Percentiles rank a stretch among this genome's conserved stretches.
phyloP scores from a whole-genome alignment of 53 echinoderm and acorn worm genomes.

The Mesocentrotus franciscanus region DNA sequence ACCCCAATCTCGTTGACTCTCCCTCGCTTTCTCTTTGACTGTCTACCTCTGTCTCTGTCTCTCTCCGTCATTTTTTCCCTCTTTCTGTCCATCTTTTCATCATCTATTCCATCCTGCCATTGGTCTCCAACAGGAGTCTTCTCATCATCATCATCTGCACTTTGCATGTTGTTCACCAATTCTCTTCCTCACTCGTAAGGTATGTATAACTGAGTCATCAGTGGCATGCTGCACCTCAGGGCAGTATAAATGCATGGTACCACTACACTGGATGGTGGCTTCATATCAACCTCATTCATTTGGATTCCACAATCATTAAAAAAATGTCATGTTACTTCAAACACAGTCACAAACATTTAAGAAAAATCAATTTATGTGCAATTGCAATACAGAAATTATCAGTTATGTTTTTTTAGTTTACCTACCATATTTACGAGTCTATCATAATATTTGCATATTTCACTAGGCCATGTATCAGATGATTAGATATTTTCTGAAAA shows the following conservation, averaged over 20 bases:
- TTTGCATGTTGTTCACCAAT: constrained; percentile 99
- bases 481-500: background rate
- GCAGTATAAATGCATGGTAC: background rate
- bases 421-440: background rate
- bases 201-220: constrained; percentile 56
- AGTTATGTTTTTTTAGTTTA: background rate
- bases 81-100: constrained; percentile 21
- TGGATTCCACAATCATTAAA: background rate
- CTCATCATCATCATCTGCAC: constrained; percentile 96
- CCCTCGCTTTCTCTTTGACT: background rate
- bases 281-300: background rate
- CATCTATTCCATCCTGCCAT: constrained; percentile 40
- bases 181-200: constrained; percentile 93
- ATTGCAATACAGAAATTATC: background rate
- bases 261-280: background rate
- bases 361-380: background rate
- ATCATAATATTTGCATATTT: background rate
- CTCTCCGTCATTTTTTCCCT: background rate
- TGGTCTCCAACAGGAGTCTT: constrained; percentile 83
- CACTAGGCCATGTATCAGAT: background rate
- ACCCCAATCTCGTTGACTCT: background rate
- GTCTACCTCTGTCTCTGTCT: background rate
- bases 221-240: constrained; percentile 21
- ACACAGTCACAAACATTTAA: background rate
- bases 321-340: background rate